phyloP scores from a whole-genome alignment of 2,113 vertebrate genomes.

The Scytalopus superciliaris region DNA sequence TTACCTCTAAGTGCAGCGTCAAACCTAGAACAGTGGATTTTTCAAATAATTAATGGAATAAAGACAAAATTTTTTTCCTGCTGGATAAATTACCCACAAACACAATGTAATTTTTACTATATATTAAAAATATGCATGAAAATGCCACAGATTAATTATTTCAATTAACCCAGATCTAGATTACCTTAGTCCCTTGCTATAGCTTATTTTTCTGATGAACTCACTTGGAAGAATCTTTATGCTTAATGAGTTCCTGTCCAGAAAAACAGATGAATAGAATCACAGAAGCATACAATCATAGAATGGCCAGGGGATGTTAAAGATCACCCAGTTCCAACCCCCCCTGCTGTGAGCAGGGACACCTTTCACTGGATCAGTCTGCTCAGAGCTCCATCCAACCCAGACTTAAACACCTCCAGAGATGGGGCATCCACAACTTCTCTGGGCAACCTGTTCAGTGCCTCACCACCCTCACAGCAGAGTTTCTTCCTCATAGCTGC shows the following conservation, averaged over 20 bases:
- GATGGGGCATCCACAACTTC: not conserved
- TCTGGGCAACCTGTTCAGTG: not conserved
- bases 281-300: not conserved
- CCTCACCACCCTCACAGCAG: not conserved
- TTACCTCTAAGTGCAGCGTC: not conserved
- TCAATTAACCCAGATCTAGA: not conserved
- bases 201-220: not conserved
- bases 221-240: not conserved
- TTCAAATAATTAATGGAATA: not conserved
- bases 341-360: not conserved
- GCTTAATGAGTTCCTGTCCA: not conserved
- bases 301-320: not conserved
- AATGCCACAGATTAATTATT: not conserved
- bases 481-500: not conserved
- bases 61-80: not conserved
- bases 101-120: not conserved
- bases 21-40: not conserved
- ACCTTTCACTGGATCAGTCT: not conserved
- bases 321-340: not conserved
- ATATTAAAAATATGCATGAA: not conserved
- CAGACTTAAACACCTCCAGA: not conserved
- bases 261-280: not conserved
- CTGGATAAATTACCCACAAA: not conserved
- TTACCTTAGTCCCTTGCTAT: not conserved
- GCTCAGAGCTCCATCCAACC: not conserved